Evolutionary conservation across 2,888 invertebrate genomes (phyloP).

Genomic region (Helobdella robusta): DNA sequence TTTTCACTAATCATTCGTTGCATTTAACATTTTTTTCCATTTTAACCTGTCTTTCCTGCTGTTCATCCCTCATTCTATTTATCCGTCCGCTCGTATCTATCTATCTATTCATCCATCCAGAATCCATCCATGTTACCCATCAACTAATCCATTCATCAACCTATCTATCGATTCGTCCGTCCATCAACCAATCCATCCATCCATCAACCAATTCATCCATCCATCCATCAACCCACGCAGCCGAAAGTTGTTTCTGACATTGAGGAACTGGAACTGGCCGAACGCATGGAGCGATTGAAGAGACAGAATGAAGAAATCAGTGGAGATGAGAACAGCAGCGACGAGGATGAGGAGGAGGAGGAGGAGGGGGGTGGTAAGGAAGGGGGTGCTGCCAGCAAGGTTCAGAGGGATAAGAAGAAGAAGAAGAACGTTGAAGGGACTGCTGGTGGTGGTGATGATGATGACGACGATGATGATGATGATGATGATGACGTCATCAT

Average conservation of each 20-base stretch:
- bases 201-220: not conserved
- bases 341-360: slow-evolving; percentile 23
- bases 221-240: slow-evolving; percentile 50
- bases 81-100: too few species aligned
- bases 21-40: too few species aligned
- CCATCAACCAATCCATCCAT: not conserved
- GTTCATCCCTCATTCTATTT: too few species aligned
- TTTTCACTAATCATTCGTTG: too few species aligned
- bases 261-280: slow-evolving; percentile 87
- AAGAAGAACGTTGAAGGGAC: not conserved
- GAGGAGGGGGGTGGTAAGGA: slow-evolving; percentile 6
- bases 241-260: slow-evolving; percentile 96
- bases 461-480: slow-evolving; percentile 16
- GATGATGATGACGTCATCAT: slow-evolving; percentile 16
- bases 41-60: too few species aligned
- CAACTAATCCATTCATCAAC: not conserved
- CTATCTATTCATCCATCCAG: not conserved
- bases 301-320: slow-evolving; percentile 86
- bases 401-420: slow-evolving; percentile 10
- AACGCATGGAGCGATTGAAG: slow-evolving; percentile 86
- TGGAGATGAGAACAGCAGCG: slow-evolving; percentile 55
- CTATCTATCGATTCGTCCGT: not conserved
- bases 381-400: not conserved
- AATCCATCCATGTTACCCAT: not conserved
- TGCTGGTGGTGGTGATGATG: slow-evolving; percentile 13